A percentile compares a stretch with the other conserved stretches of the same genome.
Evolutionary conservation across 2,888 invertebrate species (phyloP).

Genomic region (Sylvicola cinctus): DNA sequence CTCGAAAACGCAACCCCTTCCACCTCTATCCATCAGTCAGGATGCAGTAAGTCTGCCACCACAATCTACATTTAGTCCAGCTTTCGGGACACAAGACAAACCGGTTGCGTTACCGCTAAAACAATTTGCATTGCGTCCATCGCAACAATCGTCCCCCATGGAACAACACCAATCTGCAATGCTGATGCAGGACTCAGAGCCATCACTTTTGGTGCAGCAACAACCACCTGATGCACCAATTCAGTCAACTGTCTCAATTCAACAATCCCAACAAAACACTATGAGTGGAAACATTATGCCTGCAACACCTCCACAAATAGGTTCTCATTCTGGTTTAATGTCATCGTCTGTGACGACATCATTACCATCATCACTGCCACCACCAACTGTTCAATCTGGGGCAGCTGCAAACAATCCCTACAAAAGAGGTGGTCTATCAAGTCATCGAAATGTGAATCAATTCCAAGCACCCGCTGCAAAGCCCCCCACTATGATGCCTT

Average conservation of each 20-base stretch:
- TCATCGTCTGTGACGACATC: conserved; percentile 5
- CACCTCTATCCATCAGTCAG: not conserved
- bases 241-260: not conserved
- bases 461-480: conserved; percentile 24
- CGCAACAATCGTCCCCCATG: not conserved
- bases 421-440: conserved; percentile 16
- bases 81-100: conserved; percentile 16
- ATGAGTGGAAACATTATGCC: not conserved
- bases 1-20: conserved; percentile 1
- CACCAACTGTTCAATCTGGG: conserved; percentile 16
- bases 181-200: not conserved
- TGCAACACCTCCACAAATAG: not conserved
- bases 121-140: conserved; percentile 13
- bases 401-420: conserved; percentile 23
- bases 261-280: not conserved
- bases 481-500: conserved; percentile 19
- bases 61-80: conserved; percentile 9
- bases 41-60: not conserved
- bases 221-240: not conserved
- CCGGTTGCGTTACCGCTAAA: conserved; percentile 15
- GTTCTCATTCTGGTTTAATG: not conserved
- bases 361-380: conserved; percentile 5
- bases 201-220: not conserved
- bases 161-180: no score
- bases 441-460: conserved; percentile 20